A percentile compares a stretch with the other conserved stretches of the same genome.
Evolutionary conservation across 1,140 invertebrate genomes (phyloP).

Genomic region (Leptonema lineaticorne): DNA sequence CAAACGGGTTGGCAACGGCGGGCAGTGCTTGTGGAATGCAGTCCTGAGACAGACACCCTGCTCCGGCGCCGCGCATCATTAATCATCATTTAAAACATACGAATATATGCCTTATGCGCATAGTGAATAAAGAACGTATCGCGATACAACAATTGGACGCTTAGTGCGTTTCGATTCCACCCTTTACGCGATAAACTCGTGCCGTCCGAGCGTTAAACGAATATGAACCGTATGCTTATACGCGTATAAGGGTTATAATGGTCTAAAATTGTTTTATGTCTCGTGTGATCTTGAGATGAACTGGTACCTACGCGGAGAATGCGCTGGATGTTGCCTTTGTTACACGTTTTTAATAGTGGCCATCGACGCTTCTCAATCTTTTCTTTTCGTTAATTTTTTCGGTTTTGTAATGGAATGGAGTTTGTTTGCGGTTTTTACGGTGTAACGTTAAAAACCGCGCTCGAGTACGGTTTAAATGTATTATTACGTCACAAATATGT

Average conservation of each 20-base stretch:
- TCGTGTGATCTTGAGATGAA: background rate
- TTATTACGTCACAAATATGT: too few relatives aligned
- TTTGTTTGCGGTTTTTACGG: too few relatives aligned
- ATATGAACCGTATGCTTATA: background rate
- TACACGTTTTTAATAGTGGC: background rate
- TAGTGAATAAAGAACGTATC: background rate
- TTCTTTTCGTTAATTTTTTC: too few relatives aligned
- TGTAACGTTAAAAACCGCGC: too few relatives aligned
- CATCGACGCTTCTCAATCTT: background rate
- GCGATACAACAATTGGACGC: background rate
- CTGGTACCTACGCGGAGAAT: constrained; percentile 1
- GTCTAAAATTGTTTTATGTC: background rate
- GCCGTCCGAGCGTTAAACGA: too few relatives aligned
- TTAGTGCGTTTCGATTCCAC: background rate
- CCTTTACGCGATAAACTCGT: background rate
- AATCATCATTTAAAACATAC: background rate
- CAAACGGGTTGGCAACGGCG: constrained; percentile 1
- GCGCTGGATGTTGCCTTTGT: background rate
- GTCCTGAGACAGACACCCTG: background rate
- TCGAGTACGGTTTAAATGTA: too few relatives aligned
- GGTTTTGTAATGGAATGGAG: too few relatives aligned
- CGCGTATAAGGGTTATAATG: background rate
- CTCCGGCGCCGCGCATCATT: background rate
- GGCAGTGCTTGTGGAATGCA: constrained; percentile 3
- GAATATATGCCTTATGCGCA: background rate